Base-by-base conservation (phyloP, 2,797 vertebrate species). In the Molossus molossus region DNA sequence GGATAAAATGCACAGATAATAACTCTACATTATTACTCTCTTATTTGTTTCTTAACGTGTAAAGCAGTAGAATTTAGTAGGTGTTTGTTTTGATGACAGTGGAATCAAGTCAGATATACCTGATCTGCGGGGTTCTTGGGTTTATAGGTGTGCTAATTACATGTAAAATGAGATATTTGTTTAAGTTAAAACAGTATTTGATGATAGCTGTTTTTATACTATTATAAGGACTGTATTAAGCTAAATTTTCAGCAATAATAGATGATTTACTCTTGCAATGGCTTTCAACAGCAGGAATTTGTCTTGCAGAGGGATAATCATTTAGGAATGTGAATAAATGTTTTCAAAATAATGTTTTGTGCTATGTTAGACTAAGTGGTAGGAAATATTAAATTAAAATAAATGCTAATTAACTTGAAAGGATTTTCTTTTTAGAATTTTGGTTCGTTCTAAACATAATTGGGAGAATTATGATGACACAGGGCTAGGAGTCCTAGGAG, bases 191-290 rank as follows among this genome's bases (percentile, higher is more conserved):
- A 58, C 45, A 79, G 15, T 57, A 11, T 92, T 72, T 87, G 45
- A 87, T 88, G 73, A 60, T 75, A 69, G 18, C 13, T 57, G 29
- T 77, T 94, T 27, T 87, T 70, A 64, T 65, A 13, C 25, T 84
- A 37, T 91, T 88, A 70, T 27, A 79, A 76, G 69, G 57, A 15
- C 0, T 86, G 7, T 48, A 90, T 81, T 73, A 57, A 92, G 27
- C 86, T 91, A 50, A 57, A 48, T 62, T 94, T 93, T 90, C n/a
- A 79, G 64, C 17, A 84, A 20, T 96, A 93, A 81, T 87, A 82
- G 79, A 33, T 93, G 23, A 87, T 70, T 92, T 92, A 10, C 9
- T 27, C n/a, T 73, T 33, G 1, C 73, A 77, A 69, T 94, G 48
- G 1, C 11, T 94, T 95, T 87, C 21, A 81, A 81, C 55, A 89